These are phyloP conservation scores for Helostoma temminkii DNA, from an alignment of 2,797 vertebrate species.

Conservation along the genomic window DNA sequence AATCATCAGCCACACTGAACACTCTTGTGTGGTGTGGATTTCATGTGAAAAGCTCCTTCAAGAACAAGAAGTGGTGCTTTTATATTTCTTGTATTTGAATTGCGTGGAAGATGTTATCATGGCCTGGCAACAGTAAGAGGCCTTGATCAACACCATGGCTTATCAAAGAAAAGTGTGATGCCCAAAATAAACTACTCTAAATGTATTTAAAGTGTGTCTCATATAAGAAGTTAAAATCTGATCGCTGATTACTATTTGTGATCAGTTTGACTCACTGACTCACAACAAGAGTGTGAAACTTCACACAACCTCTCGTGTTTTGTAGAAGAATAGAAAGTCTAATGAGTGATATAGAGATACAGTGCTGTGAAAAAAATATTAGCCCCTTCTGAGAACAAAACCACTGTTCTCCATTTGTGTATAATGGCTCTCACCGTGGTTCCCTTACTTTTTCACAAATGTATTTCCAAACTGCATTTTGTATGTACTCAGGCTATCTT, in stretches of 20 bases:
- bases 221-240: neutral
- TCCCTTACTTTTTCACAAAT: too few relatives aligned
- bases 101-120: neutral
- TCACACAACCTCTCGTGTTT: slow-evolving; percentile 1
- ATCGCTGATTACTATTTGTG: too few relatives aligned
- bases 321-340: slow-evolving; percentile 6
- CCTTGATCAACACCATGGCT: neutral
- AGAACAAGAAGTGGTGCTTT: slow-evolving; percentile 16
- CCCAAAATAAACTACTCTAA: neutral
- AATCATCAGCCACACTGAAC: slow-evolving; percentile 18
- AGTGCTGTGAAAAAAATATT: too few relatives aligned
- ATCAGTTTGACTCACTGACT: too few relatives aligned
- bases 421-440: too few relatives aligned
- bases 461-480: too few relatives aligned
- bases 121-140: neutral
- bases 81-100: slow-evolving; percentile 5
- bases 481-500: too few relatives aligned
- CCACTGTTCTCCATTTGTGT: too few relatives aligned
- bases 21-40: neutral
- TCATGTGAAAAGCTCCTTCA: neutral
- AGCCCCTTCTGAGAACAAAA: too few relatives aligned
- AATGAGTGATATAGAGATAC: too few relatives aligned
- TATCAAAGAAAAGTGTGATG: neutral
- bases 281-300: slow-evolving; percentile 40
- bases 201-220: neutral